Base-by-base conservation (phyloP, 1,140 invertebrate species). In the Macrocentrus cingulum region DNA sequence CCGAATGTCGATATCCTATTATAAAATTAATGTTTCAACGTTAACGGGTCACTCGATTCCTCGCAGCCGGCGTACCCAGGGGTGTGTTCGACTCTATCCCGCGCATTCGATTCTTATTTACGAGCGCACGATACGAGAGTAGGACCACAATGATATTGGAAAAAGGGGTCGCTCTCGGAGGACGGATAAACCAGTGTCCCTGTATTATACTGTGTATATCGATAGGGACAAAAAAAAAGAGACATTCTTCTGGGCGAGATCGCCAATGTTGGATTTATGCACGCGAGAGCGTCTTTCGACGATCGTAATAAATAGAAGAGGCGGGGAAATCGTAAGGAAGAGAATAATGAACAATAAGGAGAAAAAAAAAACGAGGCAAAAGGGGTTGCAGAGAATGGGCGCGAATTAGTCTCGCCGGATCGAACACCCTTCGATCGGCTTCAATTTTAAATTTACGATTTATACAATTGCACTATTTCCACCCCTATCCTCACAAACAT, bases 361-460 rank as follows among this genome's bases (percentile, higher is more conserved):
- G 36, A 18, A 37, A 56, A 44, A 46, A 50, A 58, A 25, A 62
- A 56, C 44, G 29, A 37, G 36, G 32, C 23, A 32, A 15, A 64
- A 63, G 64, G 67, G 66, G 68, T 69, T 64, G 62, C 42, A 55
- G 57, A 68, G 69, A 69, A 73, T 67, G 61, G 48, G 64, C 55
- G 66, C 46, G 64, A 74, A 73, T 75, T 74, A 72, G 65, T 72
- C 65, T 60, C 69, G 63, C 57, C 62, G 68, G 66, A 73, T 72
- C 58, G 64, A 70, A 74, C 56, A 51, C 71, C 67, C 66, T 69
- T 72, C 65, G 66, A 69, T 69, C 65, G 65, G 23, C 19, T 25
- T 25, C 48, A 63, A 66, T 68, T 69, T 61, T 62, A 72, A 70
- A 75, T 74, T 75, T 75, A 73, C 64, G 69, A 66, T 53, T 60